Percentiles rank a stretch among this genome's conserved stretches.
These are phyloP conservation scores for Proterorhinus semilunaris DNA, from an alignment of 2,113 vertebrate species.

Conservation along the genomic window DNA sequence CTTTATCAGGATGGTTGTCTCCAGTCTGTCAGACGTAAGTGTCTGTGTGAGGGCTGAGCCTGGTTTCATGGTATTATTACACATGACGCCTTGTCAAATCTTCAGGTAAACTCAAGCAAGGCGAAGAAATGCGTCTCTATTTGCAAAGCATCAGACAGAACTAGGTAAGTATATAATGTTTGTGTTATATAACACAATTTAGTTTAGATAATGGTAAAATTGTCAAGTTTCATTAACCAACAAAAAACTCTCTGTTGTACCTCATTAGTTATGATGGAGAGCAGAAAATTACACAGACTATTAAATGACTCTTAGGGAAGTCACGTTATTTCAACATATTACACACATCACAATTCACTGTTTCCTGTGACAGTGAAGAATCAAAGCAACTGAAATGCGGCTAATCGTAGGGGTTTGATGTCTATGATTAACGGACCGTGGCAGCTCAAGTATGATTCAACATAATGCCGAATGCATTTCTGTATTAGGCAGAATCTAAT, in stretches of 20 bases:
- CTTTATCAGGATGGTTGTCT: conserved; percentile 60
- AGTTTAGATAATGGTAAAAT: too few species aligned
- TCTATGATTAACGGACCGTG: conserved; percentile 31
- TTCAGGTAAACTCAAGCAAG: conserved; percentile 8
- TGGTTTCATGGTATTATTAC: conserved; percentile 42
- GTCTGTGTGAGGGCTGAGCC: conserved; percentile 20
- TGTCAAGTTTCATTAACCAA: too few species aligned
- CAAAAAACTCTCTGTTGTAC: neutral
- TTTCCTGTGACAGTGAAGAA: conserved; percentile 38
- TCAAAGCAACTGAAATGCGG: too few species aligned
- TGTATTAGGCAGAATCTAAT: conserved; percentile 19
- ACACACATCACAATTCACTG: conserved; percentile 28
- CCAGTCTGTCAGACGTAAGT: conserved; percentile 51
- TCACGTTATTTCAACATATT: conserved; percentile 9
- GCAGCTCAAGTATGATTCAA: conserved; percentile 45
- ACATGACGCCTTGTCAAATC: conserved; percentile 49
- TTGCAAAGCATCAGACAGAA: conserved; percentile 2
- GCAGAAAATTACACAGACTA: conserved; percentile 27
- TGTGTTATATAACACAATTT: too few species aligned
- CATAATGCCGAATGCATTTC: conserved; percentile 11
- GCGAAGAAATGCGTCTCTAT: conserved; percentile 16
- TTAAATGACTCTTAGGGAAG: too few species aligned
- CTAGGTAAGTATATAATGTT: neutral
- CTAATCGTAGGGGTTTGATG: conserved; percentile 34
- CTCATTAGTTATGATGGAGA: conserved; percentile 46